These are phyloP conservation scores for Nyctalus aviator DNA, from an alignment of 2,797 vertebrate genomes.

Conservation along the genomic window DNA sequence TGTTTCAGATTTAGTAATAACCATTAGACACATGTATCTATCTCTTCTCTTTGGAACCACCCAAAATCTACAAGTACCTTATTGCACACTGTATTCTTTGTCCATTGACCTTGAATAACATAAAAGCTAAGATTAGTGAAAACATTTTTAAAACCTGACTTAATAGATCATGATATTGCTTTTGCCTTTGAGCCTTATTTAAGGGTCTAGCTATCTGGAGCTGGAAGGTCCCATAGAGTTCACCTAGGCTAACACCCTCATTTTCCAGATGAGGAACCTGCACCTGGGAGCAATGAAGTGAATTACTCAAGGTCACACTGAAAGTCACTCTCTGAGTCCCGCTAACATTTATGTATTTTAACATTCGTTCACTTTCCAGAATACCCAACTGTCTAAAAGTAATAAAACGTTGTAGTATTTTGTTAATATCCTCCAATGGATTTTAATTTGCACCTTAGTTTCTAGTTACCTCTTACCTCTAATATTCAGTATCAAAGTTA, in stretches of 20 bases:
- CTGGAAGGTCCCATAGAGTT: conserved; percentile 72
- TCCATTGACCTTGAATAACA: conserved; percentile 77
- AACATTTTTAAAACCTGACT: conserved; percentile 76
- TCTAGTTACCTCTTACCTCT: conserved; percentile 1
- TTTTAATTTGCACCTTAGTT: conserved; percentile 57
- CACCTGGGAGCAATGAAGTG: conserved; percentile 78
- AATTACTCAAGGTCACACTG: conserved; percentile 76
- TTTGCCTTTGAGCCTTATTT: conserved; percentile 78
- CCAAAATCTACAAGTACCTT: not conserved
- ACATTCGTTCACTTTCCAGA: conserved; percentile 50
- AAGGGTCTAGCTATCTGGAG: conserved; percentile 58
- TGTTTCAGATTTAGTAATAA: conserved; percentile 4
- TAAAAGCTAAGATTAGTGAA: conserved; percentile 77
- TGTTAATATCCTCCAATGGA: not conserved
- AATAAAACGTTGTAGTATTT: not conserved
- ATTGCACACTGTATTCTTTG: conserved; percentile 55
- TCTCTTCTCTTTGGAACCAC: not conserved
- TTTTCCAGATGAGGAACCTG: conserved; percentile 83
- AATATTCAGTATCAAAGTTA: conserved; percentile 23
- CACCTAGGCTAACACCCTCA: conserved; percentile 77
- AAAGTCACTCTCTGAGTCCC: conserved; percentile 62
- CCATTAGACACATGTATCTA: not conserved
- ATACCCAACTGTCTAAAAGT: not conserved
- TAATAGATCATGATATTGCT: conserved; percentile 75
- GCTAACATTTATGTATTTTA: conserved; percentile 65